Conservation (phyloP, 2,888 invertebrate species). For the Eretmocerus hayati region DNA sequence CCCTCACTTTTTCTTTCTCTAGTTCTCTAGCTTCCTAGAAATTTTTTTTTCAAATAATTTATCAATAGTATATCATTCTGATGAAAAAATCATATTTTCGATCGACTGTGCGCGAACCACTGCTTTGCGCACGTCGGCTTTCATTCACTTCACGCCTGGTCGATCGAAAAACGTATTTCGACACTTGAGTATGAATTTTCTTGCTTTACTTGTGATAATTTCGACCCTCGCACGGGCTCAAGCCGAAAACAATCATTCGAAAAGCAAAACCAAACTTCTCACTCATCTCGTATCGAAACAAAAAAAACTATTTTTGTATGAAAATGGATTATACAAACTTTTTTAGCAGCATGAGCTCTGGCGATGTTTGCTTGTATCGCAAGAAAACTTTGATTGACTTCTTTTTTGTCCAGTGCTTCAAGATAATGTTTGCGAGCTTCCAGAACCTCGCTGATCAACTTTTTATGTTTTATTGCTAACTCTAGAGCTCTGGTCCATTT, state of each 20-base stretch:
- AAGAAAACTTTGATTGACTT: conserved; percentile 53
- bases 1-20: conserved; percentile 5
- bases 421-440: conserved; percentile 60
- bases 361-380: conserved; percentile 35
- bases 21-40: conserved; percentile 12
- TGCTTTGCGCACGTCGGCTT: too few species aligned
- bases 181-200: too few species aligned
- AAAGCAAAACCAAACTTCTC: too few species aligned
- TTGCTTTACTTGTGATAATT: too few species aligned
- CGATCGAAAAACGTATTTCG: too few species aligned
- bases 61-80: neutral
- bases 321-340: neutral
- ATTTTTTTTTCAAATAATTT: too few species aligned
- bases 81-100: too few species aligned
- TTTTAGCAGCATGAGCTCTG: conserved; percentile 10
- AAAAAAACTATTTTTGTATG: neutral
- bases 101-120: too few species aligned
- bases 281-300: too few species aligned
- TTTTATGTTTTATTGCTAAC: conserved; percentile 65
- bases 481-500: conserved; percentile 75
- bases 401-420: conserved; percentile 52
- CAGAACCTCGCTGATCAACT: conserved; percentile 66
- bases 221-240: too few species aligned
- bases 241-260: too few species aligned
- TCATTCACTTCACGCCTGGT: too few species aligned